Conservation (phyloP, 1,140 invertebrate species). For the Danaus melanippus region DNA sequence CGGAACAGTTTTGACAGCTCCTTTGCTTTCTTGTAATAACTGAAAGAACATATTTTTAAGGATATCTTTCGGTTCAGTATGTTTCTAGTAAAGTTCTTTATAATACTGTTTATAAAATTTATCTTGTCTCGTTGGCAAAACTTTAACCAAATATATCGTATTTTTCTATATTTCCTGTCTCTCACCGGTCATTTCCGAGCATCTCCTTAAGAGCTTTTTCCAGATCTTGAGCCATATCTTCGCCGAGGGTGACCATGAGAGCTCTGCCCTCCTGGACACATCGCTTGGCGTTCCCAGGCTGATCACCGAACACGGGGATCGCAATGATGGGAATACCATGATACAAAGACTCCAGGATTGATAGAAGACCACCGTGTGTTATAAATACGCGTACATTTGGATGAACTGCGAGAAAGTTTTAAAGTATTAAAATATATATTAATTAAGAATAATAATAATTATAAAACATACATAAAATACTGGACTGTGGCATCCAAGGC, state of each 20-base stretch:
- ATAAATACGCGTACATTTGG: slow-evolving; percentile 72
- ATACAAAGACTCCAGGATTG: slow-evolving; percentile 73
- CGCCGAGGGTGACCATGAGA: slow-evolving; percentile 16
- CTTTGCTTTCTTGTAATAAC: too few species aligned
- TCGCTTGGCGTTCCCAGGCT: slow-evolving; percentile 25
- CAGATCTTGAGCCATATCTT: slow-evolving; percentile 20
- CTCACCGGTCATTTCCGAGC: slow-evolving; percentile 28
- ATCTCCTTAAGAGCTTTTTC: slow-evolving; percentile 20
- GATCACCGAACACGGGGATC: slow-evolving; percentile 76
- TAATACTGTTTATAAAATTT: too few species aligned
- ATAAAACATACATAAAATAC: slow-evolving; percentile 64
- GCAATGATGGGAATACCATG: slow-evolving; percentile 75
- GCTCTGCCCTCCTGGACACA: slow-evolving; percentile 22
- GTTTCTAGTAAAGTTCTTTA: too few species aligned
- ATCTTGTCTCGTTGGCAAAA: too few species aligned
- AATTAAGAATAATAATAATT: too few species aligned
- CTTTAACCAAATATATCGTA: too few species aligned
- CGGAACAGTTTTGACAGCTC: too few species aligned
- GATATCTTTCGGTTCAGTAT: too few species aligned
- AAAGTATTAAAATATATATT: not conserved
- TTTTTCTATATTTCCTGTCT: not conserved
- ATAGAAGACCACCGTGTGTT: slow-evolving; percentile 77
- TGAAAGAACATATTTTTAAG: too few species aligned
- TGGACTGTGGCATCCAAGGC: slow-evolving; percentile 77
- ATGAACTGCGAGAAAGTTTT: slow-evolving; percentile 21